phyloP scores from a whole-genome alignment of 2,113 vertebrate genomes.

The Scomber japonicus region DNA sequence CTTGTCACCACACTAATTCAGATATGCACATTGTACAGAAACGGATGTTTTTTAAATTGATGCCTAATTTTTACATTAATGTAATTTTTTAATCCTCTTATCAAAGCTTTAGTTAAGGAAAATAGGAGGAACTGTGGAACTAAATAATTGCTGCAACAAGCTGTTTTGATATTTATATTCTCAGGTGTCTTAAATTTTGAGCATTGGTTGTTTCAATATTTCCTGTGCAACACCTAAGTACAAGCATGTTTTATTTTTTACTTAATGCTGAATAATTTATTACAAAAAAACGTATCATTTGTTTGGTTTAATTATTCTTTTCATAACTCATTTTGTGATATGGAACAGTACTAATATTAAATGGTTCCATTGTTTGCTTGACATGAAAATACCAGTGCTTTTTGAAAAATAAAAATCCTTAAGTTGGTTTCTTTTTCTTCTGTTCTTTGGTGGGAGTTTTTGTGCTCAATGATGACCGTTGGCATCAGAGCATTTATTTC shows the following conservation, averaged over 20 bases:
- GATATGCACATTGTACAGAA: conserved; percentile 83
- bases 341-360: conserved; percentile 82
- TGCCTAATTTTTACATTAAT: conserved; percentile 76
- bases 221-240: conserved; percentile 77
- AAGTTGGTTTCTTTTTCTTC: conserved; percentile 40
- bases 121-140: conserved; percentile 73
- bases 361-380: conserved; percentile 83
- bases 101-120: conserved; percentile 76
- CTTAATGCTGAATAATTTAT: conserved; percentile 86
- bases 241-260: conserved; percentile 77
- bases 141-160: conserved; percentile 77
- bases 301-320: conserved; percentile 83
- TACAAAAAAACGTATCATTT: conserved; percentile 77
- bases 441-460: background rate
- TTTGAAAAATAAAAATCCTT: conserved; percentile 74
- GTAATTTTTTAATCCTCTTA: conserved; percentile 66
- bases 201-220: conserved; percentile 76
- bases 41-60: conserved; percentile 71
- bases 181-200: conserved; percentile 83
- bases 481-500: too few species aligned
- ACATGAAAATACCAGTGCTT: conserved; percentile 84
- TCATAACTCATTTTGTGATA: conserved; percentile 81
- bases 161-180: conserved; percentile 85
- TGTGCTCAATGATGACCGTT: background rate
- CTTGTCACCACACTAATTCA: conserved; percentile 78